Evolutionary conservation across 2,888 invertebrate genomes (phyloP).

Genomic region (Saturnia japonica): DNA sequence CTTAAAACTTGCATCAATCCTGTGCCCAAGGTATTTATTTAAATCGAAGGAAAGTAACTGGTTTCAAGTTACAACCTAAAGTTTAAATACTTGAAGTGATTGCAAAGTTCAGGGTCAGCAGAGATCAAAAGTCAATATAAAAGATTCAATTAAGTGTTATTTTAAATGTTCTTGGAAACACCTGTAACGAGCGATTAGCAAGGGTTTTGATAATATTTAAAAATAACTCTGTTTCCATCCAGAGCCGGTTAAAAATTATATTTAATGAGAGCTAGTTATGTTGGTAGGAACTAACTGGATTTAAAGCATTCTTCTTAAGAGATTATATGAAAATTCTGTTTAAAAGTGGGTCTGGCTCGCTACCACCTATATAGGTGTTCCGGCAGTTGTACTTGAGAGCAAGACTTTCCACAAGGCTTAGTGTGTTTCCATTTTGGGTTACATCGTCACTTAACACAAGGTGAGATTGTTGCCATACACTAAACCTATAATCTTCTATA

Average conservation of each 20-base stretch:
- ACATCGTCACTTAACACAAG: no score
- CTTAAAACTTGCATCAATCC: neutral
- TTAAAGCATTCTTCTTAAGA: neutral
- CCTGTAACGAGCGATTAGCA: neutral
- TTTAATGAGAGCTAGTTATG: neutral
- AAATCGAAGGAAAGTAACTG: neutral
- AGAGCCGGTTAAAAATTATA: neutral
- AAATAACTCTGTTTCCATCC: neutral
- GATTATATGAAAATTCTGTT: neutral
- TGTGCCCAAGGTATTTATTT: neutral
- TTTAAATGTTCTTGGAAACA: neutral
- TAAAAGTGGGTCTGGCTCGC: no score
- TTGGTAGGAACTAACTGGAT: no score
- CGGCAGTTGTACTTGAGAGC: no score
- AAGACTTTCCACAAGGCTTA: no score
- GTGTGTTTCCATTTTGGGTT: no score
- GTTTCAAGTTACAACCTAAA: neutral
- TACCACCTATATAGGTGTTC: no score
- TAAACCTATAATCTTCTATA: no score
- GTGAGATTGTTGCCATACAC: no score
- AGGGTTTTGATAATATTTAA: neutral
- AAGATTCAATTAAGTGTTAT: neutral
- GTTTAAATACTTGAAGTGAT: neutral
- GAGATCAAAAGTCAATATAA: neutral
- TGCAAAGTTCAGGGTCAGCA: neutral